Evolutionary conservation across 1,140 invertebrate genomes (phyloP).

Genomic region (Pseudomyrmex gracilis): DNA sequence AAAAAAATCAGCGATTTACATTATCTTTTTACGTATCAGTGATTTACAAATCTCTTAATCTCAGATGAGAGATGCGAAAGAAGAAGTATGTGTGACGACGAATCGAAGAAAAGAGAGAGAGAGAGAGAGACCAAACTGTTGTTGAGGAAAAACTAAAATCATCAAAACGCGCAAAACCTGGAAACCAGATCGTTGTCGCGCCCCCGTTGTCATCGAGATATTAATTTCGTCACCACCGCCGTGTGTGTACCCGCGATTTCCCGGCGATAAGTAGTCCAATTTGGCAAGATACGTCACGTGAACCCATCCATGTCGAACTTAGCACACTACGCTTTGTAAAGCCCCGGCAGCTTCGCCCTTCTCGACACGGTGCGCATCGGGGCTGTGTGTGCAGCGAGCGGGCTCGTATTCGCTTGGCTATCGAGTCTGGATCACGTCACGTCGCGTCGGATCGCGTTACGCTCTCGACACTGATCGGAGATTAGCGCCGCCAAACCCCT

Average conservation of each 20-base stretch:
- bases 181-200: not conserved
- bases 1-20: too few relatives aligned
- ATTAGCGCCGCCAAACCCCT: slow-evolving; percentile 79
- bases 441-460: slow-evolving; percentile 84
- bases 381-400: slow-evolving; percentile 60
- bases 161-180: not conserved
- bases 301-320: slow-evolving; percentile 70
- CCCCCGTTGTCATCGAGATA: slow-evolving; percentile 44
- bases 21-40: too few relatives aligned
- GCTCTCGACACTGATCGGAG: slow-evolving; percentile 85
- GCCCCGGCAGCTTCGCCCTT: slow-evolving; percentile 71
- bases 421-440: slow-evolving; percentile 82
- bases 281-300: slow-evolving; percentile 72
- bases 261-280: slow-evolving; percentile 66
- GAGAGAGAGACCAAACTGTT: not conserved
- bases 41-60: too few relatives aligned
- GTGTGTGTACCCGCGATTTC: not conserved
- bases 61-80: too few relatives aligned
- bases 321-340: slow-evolving; percentile 69
- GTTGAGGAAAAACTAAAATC: not conserved
- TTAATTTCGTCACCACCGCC: slow-evolving; percentile 43
- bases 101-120: too few relatives aligned
- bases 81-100: too few relatives aligned
- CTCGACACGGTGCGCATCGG: slow-evolving; percentile 61
- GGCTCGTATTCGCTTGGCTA: slow-evolving; percentile 77